Percentiles rank a stretch among this genome's conserved stretches.
Conservation (phyloP, 2,888 invertebrate genomes). For the Minunthozetes semirufus region DNA sequence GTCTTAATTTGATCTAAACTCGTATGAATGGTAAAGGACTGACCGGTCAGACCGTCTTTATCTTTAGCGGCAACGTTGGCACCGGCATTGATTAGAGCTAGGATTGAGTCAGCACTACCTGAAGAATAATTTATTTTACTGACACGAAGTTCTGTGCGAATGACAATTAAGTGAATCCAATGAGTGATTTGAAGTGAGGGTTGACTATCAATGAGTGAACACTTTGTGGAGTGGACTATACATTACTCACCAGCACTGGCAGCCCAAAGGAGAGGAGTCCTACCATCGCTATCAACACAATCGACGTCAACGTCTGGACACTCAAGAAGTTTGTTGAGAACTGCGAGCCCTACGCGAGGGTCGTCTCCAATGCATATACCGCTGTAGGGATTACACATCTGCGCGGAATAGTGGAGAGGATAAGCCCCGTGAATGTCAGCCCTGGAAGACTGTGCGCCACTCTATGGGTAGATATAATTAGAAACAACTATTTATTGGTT, state of each 20-base stretch:
- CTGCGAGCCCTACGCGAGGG: slow-evolving; percentile 59
- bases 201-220: neutral
- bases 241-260: slow-evolving; percentile 69
- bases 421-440: slow-evolving; percentile 91
- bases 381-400: slow-evolving; percentile 82
- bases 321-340: slow-evolving; percentile 68
- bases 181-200: neutral
- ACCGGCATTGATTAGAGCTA: slow-evolving; percentile 78
- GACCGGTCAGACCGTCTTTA: slow-evolving; percentile 78
- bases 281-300: slow-evolving; percentile 80
- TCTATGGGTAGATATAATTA: slow-evolving; percentile 13
- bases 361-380: slow-evolving; percentile 52
- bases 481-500: slow-evolving; percentile 32
- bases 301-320: slow-evolving; percentile 66
- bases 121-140: slow-evolving; percentile 33
- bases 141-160: slow-evolving; percentile 18
- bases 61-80: slow-evolving; percentile 74
- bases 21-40: slow-evolving; percentile 33
- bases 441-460: slow-evolving; percentile 76
- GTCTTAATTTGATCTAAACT: neutral
- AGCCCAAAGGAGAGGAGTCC: slow-evolving; percentile 94
- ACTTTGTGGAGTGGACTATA: neutral
- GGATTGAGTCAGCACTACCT: slow-evolving; percentile 62
- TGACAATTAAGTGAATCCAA: neutral
- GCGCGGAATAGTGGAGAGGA: slow-evolving; percentile 93